phyloP scores from a whole-genome alignment of 2,113 vertebrate species.

The Emydocephalus ijimae region DNA sequence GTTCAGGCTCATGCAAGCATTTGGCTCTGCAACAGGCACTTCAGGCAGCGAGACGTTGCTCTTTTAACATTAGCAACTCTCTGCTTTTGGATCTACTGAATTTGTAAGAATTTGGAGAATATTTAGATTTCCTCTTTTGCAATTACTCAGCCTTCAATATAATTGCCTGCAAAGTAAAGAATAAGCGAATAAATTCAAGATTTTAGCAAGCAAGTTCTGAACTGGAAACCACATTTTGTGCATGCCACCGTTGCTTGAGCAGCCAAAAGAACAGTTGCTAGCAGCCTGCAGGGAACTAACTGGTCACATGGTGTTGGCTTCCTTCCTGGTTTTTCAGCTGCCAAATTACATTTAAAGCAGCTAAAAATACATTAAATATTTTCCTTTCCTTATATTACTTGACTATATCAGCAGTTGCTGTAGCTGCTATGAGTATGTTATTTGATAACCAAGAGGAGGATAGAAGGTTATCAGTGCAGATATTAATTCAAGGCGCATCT shows the following conservation, averaged over 20 bases:
- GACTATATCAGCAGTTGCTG: conserved; percentile 57
- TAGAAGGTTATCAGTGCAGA: conserved; percentile 24
- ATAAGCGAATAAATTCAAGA: neutral
- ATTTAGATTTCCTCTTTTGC: neutral
- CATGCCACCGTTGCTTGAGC: conserved; percentile 5
- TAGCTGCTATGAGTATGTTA: conserved; percentile 52
- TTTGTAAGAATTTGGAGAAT: neutral
- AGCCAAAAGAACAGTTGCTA: conserved; percentile 8
- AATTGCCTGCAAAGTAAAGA: neutral
- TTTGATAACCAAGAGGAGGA: conserved; percentile 53
- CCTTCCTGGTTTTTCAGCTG: conserved; percentile 61
- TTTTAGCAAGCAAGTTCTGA: neutral
- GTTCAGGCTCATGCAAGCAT: neutral
- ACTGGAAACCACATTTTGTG: neutral
- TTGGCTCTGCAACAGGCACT: neutral
- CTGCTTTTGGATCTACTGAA: neutral
- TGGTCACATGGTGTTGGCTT: conserved; percentile 49
- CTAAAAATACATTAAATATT: conserved; percentile 69
- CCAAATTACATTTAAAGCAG: conserved; percentile 64
- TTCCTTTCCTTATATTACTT: conserved; percentile 69
- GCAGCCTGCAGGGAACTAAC: conserved; percentile 5
- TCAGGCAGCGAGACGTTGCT: neutral
- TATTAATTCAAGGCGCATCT: neutral
- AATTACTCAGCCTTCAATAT: neutral
- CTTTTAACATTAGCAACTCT: neutral